Conservation (phyloP, 2,113 vertebrate species). For the Leiothrix lutea region DNA sequence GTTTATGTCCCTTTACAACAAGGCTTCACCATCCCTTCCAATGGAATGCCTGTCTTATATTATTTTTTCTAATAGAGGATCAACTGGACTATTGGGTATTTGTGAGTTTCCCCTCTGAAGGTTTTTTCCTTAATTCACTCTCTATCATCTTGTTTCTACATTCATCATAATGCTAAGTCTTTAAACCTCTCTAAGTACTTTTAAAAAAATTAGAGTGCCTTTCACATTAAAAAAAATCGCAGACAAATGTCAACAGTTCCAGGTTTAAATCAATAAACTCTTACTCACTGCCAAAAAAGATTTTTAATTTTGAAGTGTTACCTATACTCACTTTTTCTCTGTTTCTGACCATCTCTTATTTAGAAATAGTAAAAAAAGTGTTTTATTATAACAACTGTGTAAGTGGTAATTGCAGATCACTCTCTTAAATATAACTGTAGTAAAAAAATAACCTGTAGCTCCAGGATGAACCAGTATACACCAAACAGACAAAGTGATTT, state of each 20-base stretch:
- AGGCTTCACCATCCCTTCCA: constrained; percentile 24
- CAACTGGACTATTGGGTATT: not conserved
- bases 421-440: not conserved
- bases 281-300: constrained; percentile 24
- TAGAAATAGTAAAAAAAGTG: not conserved
- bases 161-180: constrained; percentile 14
- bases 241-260: constrained; percentile 26
- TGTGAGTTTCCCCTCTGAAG: not conserved
- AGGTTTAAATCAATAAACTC: constrained; percentile 26
- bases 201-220: not conserved
- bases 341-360: not conserved
- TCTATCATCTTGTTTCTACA: not conserved
- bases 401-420: not conserved
- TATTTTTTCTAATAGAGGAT: constrained; percentile 29
- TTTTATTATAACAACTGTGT: not conserved
- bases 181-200: not conserved
- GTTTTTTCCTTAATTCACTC: not conserved
- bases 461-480: not conserved
- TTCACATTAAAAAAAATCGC: not conserved
- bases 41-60: not conserved
- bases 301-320: constrained; percentile 23
- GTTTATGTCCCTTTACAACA: constrained; percentile 55
- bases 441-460: not conserved
- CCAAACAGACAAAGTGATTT: not conserved
- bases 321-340: not conserved